phyloP scores from a whole-genome alignment of 92 coral and sea anemone species.

The Actinostola sp. region DNA sequence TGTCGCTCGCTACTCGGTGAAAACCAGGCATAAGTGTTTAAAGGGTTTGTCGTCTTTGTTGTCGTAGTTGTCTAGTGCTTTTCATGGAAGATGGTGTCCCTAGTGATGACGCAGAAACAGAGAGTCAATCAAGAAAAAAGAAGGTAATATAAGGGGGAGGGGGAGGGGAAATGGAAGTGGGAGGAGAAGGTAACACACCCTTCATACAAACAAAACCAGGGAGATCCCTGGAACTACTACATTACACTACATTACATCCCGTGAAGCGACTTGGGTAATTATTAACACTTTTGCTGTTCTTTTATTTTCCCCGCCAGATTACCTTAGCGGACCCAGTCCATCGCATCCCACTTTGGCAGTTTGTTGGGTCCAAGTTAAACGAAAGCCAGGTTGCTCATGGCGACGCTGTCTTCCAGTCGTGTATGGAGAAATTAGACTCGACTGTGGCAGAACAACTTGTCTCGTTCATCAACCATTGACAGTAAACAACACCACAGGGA shows the following conservation, averaged over 20 bases:
- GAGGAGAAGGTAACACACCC: no score
- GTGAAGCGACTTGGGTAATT: no score
- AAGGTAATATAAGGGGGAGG: slow-evolving; percentile 41
- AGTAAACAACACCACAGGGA: neutral
- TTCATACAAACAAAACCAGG: no score
- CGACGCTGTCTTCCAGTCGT: slow-evolving; percentile 71
- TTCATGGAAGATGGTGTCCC: slow-evolving; percentile 54
- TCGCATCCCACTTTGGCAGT: slow-evolving; percentile 77
- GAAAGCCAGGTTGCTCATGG: slow-evolving; percentile 80
- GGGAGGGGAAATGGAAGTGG: neutral
- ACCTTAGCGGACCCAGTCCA: slow-evolving; percentile 86
- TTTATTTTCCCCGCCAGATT: slow-evolving; percentile 45
- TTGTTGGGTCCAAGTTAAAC: slow-evolving; percentile 73
- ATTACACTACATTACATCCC: no score
- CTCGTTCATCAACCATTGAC: slow-evolving; percentile 66
- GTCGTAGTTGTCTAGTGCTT: slow-evolving; percentile 71
- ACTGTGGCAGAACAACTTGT: slow-evolving; percentile 83
- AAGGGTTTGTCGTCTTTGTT: neutral
- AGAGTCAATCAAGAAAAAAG: slow-evolving; percentile 66
- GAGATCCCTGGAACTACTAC: no score
- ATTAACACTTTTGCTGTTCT: neutral
- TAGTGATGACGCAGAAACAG: slow-evolving; percentile 67
- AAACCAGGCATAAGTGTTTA: neutral
- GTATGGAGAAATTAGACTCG: slow-evolving; percentile 81
- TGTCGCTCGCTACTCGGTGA: no score